A percentile compares a stretch with the other conserved stretches of the same genome.
phyloP scores from a whole-genome alignment of 1,140 invertebrate genomes.

The Augochlora pura region DNA sequence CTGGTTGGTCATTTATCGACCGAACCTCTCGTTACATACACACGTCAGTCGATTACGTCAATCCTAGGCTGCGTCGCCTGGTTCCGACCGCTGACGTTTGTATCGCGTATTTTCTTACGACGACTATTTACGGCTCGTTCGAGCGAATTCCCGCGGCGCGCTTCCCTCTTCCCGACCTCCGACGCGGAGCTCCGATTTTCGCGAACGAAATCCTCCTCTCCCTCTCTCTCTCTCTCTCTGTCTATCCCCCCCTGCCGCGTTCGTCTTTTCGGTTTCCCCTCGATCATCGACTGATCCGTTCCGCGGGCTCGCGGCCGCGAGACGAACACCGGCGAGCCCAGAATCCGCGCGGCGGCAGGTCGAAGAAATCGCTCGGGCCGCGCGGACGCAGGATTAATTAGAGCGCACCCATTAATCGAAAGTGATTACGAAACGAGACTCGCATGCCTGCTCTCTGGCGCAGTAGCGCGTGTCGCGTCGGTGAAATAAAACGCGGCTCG shows the following conservation, averaged over 20 bases:
- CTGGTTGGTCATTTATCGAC: conserved; percentile 31
- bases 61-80: conserved; percentile 24
- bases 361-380: conserved; percentile 9
- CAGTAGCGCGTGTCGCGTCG: conserved; percentile 35
- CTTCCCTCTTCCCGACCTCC: too few species aligned
- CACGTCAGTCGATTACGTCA: conserved; percentile 45
- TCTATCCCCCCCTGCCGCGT: background rate
- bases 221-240: background rate
- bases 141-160: background rate
- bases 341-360: background rate
- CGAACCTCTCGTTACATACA: conserved; percentile 20
- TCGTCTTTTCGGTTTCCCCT: too few species aligned
- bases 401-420: conserved; percentile 53
- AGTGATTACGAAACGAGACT: conserved; percentile 48
- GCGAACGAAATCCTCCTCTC: background rate
- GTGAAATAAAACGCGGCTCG: conserved; percentile 16
- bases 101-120: conserved; percentile 45
- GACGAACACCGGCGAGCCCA: background rate
- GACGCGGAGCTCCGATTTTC: background rate
- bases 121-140: conserved; percentile 51
- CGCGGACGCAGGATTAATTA: conserved; percentile 34
- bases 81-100: conserved; percentile 47
- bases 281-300: background rate
- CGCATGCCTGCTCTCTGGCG: conserved; percentile 20
- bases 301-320: too few species aligned